Evolutionary conservation across 1,140 invertebrate genomes (phyloP), one percentile per base, ranked within the genome.

Genomic region (Drosophila biarmipes): DNA sequence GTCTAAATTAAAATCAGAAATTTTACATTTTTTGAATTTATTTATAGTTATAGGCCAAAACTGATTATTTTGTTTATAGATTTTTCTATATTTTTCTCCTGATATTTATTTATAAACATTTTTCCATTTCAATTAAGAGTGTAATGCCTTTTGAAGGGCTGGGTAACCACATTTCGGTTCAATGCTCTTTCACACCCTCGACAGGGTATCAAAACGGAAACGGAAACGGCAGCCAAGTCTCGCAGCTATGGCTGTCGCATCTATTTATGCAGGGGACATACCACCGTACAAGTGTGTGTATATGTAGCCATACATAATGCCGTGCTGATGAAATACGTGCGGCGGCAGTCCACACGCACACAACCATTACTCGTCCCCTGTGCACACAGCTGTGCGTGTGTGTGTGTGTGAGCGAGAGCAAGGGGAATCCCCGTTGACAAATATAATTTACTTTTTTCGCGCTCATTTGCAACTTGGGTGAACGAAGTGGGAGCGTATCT

Each of bases 401-500:
- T n/a, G n/a, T 31, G 73, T 37, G 46, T 7, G 46, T 6, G 21
- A 2, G 14, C 10, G 6, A 43, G 17, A 15, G 27, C 8, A 37
- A 37, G 15, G 58, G 63, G 45, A 79, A 59, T 69, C 67, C 67
- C 82, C 57, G 69, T 75, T 81, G 81, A 78, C 74, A 87, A 81
- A 86, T 86, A 86, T 87, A 82, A 86, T 86, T 86, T 87, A 75
- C 69, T 87, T 87, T 86, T 86, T 86, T 82, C 68, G 80, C 80
- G 80, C 76, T 86, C 68, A 75, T 82, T 87, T 78, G 61, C 68
- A 63, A 79, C 80, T 42, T 45, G 72, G 46, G 59, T 24, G 73
- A 73, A 56, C 24, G 40, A 63, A 49, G 52, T 46, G 51, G 19
- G 40, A 19, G 17, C 38, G 21, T 17, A 19, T 17, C 17, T 43